Conservation (phyloP, 2,888 invertebrate genomes). For the Melanchra persicariae region DNA sequence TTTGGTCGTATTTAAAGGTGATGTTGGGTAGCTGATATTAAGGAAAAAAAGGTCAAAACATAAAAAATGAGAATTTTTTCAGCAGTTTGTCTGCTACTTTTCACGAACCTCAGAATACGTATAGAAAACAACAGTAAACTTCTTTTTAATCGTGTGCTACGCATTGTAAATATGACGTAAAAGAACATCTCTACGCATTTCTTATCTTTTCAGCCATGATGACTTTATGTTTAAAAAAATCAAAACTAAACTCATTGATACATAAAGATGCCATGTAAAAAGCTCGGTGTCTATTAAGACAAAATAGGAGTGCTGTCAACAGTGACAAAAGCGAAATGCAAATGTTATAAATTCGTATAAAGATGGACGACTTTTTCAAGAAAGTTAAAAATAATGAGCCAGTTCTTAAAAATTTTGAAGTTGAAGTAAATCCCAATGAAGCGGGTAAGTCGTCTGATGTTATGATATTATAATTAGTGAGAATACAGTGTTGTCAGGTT, state of each 20-base stretch:
- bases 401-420: conserved; percentile 63
- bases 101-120: background rate
- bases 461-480: background rate
- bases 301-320: conserved; percentile 8
- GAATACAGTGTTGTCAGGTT: background rate
- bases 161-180: background rate
- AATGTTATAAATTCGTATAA: background rate
- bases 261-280: background rate
- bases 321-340: background rate
- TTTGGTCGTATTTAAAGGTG: no score
- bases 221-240: background rate
- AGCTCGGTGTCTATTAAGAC: background rate
- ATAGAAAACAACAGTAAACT: background rate
- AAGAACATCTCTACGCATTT: background rate
- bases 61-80: no score
- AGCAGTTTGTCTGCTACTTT: background rate
- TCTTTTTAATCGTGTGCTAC: no score
- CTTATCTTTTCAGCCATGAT: background rate
- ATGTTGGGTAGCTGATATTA: no score
- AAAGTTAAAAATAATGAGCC: conserved; percentile 73
- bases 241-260: conserved; percentile 26
- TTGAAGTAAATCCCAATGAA: conserved; percentile 69
- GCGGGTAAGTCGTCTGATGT: conserved; percentile 64
- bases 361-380: conserved; percentile 79
- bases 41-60: no score